Base-by-base conservation (phyloP, 2,797 vertebrate species). In the Poeciliopsis presidionis region DNA sequence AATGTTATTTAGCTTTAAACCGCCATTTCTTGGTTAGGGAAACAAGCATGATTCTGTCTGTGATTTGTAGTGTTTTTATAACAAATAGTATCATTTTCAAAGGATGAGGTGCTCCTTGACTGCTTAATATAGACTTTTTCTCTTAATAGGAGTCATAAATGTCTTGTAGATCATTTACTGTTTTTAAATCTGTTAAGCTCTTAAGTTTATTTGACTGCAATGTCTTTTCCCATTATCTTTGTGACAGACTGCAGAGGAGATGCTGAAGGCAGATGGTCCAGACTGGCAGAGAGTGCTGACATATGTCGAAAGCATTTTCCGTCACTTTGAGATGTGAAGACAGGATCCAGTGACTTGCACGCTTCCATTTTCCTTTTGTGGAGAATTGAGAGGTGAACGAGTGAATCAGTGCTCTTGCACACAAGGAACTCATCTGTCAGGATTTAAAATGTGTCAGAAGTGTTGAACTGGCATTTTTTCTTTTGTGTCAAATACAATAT, bases 241-340 rank as follows among this genome's bases (percentile, higher is more conserved):
- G 53, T 81, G 28, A 57, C 88, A 96, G 96, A 93, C 93, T 0
- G 89, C 84, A 73, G 95, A 94, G 59, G 94, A 96, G 86, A 95
- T 96, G 93, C 91, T 96, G 81, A 94, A 94, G 81, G 72, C 81
- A 0, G 90, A 89, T 0, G 95, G 95, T 28, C 95, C 96, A 2
- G 94, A 96, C 91, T 96, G 96, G 95, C 95, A 96, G 90, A 93
- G 90, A 81, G 96, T 96, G 13, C 91, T 96, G 80, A 86, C 87
- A 65, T 96, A 96, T 8, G 92, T 96, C 9, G 94, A 96, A 81
- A 95, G 93, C 76, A 94, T 96, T 84, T 96, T 95, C 81, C 95
- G 93, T 51, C 95, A 95, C 87, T 96, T 96, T 89, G 96, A 96
- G 87, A 95, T 95, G 92, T 96, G 90, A 96, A 43, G 79, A 63